phyloP scores from a whole-genome alignment of 2,113 vertebrate genomes.

The Toxostoma redivivum region DNA sequence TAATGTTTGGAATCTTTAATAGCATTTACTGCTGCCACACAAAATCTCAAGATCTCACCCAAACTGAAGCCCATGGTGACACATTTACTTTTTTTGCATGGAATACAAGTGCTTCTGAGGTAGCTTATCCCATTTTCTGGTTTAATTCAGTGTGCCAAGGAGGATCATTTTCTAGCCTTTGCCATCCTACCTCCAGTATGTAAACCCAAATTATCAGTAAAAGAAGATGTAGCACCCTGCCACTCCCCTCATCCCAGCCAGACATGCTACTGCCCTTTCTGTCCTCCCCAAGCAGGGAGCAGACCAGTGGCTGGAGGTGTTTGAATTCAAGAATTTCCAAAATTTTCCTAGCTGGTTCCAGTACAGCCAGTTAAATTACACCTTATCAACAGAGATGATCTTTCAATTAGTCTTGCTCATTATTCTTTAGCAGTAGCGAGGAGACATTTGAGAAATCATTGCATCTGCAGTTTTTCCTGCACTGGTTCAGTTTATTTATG shows the following conservation, averaged over 20 bases:
- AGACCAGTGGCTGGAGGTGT: background rate
- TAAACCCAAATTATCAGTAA: background rate
- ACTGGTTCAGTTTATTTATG: background rate
- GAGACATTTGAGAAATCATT: background rate
- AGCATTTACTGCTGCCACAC: background rate
- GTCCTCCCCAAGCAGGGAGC: background rate
- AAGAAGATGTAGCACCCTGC: background rate
- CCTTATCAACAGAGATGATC: background rate
- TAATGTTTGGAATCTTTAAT: background rate
- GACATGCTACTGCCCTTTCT: background rate
- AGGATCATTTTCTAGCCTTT: background rate
- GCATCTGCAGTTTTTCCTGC: background rate
- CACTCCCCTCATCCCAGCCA: background rate
- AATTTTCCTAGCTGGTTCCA: background rate
- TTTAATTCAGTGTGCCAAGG: background rate
- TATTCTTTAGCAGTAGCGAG: background rate
- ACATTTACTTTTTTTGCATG: background rate
- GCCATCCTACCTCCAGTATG: background rate
- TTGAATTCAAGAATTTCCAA: background rate
- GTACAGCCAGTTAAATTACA: background rate
- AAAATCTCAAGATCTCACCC: background rate
- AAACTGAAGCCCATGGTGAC: background rate
- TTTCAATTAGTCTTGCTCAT: background rate
- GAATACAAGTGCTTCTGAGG: background rate
- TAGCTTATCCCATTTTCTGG: background rate